A percentile compares a stretch with the other conserved stretches of the same genome.
phyloP scores from a whole-genome alignment of 2,797 vertebrate genomes.

The Spheniscus humboldti region DNA sequence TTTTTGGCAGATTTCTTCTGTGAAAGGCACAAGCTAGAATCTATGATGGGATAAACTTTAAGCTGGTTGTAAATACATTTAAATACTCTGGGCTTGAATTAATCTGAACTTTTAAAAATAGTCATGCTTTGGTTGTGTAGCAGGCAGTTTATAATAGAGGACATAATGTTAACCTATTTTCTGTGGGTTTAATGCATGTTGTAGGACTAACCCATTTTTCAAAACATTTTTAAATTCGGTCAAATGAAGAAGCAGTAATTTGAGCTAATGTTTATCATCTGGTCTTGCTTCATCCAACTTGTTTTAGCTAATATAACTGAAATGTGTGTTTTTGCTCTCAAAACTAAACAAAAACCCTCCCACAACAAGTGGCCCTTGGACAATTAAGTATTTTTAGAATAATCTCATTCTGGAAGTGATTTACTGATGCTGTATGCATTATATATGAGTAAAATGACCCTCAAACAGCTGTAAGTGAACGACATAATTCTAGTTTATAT shows the following conservation, averaged over 20 bases:
- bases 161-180: not conserved
- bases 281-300: not conserved
- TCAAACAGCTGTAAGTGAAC: not conserved
- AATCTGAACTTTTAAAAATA: constrained; percentile 7
- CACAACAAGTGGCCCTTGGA: not conserved
- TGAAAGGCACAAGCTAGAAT: constrained; percentile 3
- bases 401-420: not conserved
- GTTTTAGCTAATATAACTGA: not conserved
- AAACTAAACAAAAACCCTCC: not conserved
- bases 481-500: not conserved
- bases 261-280: not conserved
- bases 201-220: not conserved
- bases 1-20: constrained; percentile 20
- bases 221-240: not conserved
- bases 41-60: constrained; percentile 26
- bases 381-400: not conserved
- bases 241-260: not conserved
- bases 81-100: not conserved
- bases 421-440: not conserved
- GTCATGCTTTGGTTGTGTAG: not conserved
- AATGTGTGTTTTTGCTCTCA: not conserved
- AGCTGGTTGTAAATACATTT: constrained; percentile 44
- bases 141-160: not conserved
- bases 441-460: not conserved
- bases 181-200: not conserved